phyloP scores from a whole-genome alignment of 2,888 invertebrate species.

The Epiblema foenella region DNA sequence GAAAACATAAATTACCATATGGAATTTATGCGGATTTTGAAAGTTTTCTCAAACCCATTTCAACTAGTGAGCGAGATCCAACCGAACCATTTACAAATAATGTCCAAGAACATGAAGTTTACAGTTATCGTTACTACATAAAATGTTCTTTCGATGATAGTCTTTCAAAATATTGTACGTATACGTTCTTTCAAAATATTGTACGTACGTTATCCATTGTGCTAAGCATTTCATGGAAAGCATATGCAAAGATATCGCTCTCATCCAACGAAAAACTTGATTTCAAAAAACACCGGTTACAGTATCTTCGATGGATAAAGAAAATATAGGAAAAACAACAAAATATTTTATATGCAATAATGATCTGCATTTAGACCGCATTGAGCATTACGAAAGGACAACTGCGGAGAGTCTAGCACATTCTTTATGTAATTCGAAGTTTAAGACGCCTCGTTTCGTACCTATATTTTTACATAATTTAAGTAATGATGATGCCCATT shows the following conservation, averaged over 20 bases:
- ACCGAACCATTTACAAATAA: constrained; percentile 48
- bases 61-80: constrained; percentile 47
- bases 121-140: constrained; percentile 1
- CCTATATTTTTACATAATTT: constrained; percentile 1
- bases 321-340: no score
- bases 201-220: neutral
- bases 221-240: no score
- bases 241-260: no score
- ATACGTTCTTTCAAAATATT: no score
- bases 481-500: no score
- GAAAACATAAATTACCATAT: constrained; percentile 46
- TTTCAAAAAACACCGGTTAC: constrained; percentile 4
- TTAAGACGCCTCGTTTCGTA: neutral
- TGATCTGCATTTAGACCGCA: no score
- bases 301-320: neutral
- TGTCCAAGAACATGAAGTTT: constrained; percentile 46
- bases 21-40: constrained; percentile 49
- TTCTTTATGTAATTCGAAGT: neutral
- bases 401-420: constrained; percentile 27
- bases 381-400: constrained; percentile 7
- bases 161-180: neutral
- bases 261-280: neutral
- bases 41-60: constrained; percentile 48
- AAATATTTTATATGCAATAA: no score
- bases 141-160: no score